These are phyloP conservation scores for Brachypalpus laphriformis DNA, from an alignment of 2,888 invertebrate genomes.

Conservation along the genomic window DNA sequence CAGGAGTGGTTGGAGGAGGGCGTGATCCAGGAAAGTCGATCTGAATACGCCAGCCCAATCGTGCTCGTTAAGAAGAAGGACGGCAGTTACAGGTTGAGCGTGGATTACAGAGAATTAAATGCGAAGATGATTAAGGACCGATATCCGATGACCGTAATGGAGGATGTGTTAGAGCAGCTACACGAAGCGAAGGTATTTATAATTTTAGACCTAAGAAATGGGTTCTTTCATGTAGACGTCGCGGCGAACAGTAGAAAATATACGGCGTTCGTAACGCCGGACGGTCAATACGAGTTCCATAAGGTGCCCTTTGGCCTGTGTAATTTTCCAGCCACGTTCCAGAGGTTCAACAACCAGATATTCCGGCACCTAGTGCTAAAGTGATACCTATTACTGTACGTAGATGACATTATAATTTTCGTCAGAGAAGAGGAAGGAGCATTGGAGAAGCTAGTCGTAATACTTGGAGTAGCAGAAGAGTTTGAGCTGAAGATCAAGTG, in stretches of 20 bases:
- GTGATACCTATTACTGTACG: no score
- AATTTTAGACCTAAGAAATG: slow-evolving; percentile 75
- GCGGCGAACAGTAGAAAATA: slow-evolving; percentile 68
- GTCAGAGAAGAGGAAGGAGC: neutral
- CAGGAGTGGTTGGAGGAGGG: neutral
- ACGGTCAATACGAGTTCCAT: no score
- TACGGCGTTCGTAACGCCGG: slow-evolving; percentile 80
- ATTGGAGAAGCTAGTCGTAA: no score
- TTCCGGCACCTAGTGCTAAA: no score
- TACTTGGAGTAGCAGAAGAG: no score
- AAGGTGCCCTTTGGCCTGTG: no score
- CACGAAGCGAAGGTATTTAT: slow-evolving; percentile 75
- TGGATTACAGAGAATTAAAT: neutral
- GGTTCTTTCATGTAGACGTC: no score
- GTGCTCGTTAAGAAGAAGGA: neutral
- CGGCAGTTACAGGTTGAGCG: no score
- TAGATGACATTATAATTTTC: no score
- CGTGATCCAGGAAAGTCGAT: neutral
- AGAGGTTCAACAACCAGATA: slow-evolving; percentile 61
- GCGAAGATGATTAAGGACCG: no score
- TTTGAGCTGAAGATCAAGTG: no score
- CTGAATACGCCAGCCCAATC: no score
- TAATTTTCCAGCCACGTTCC: slow-evolving; percentile 78
- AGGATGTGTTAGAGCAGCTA: slow-evolving; percentile 52
- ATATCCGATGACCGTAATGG: slow-evolving; percentile 34